Evolutionary conservation across 2,888 invertebrate genomes (phyloP).

Genomic region (Mantis religiosa): DNA sequence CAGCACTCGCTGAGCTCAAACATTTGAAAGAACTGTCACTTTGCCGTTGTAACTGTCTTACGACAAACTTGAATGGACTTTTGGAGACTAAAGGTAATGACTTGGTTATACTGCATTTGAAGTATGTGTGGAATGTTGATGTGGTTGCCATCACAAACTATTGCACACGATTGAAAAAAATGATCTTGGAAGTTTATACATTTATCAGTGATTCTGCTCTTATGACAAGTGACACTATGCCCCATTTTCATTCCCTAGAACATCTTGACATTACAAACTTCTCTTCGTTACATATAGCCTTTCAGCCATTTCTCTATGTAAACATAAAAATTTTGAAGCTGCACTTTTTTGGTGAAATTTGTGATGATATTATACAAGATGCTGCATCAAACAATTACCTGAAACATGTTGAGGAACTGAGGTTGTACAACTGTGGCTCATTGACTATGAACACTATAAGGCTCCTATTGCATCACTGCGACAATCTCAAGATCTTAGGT

Average conservation of each 20-base stretch:
- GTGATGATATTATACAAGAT: not conserved
- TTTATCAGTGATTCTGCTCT: not conserved
- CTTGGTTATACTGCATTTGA: not conserved
- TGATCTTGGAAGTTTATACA: not conserved
- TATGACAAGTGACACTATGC: not conserved
- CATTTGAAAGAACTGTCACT: not conserved
- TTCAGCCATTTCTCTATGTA: not conserved
- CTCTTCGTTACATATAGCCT: not conserved
- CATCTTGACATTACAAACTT: not conserved
- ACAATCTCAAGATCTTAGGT: not conserved
- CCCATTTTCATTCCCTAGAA: not conserved
- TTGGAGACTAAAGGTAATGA: not conserved
- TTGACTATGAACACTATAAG: not conserved
- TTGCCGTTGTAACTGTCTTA: not conserved
- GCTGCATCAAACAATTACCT: not conserved
- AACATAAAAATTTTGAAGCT: not conserved
- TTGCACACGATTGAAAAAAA: not conserved
- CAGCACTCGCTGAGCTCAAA: not conserved
- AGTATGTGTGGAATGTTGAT: not conserved
- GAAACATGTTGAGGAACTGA: not conserved
- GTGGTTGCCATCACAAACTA: not conserved
- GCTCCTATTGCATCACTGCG: not conserved
- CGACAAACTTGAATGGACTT: not conserved
- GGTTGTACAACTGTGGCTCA: not conserved
- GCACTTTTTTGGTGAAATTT: not conserved